Conservation (phyloP, 30 jellyfish, hydroid and myxozoan genomes). For the Catostylus mosaicus region DNA sequence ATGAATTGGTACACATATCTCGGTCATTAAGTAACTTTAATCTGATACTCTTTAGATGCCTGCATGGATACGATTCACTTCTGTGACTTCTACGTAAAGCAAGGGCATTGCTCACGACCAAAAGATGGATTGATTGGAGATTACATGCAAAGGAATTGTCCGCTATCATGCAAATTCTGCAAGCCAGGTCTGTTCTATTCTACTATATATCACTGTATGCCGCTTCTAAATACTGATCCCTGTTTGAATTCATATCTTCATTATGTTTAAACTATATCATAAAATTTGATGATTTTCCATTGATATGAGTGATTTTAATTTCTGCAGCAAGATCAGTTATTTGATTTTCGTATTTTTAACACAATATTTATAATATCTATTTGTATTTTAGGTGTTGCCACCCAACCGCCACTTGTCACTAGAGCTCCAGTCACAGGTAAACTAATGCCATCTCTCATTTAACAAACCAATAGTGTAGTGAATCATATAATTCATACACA, state of each 20-base stretch:
- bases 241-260: background rate
- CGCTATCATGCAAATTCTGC: slow-evolving; percentile 44
- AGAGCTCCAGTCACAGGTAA: slow-evolving; percentile 58
- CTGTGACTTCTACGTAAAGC: slow-evolving; percentile 45
- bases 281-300: background rate
- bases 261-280: background rate
- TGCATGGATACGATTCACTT: slow-evolving; percentile 27
- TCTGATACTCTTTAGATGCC: background rate
- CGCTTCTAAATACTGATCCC: background rate
- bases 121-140: slow-evolving; percentile 13
- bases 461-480: too few species aligned
- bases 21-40: too few species aligned
- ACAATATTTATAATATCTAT: background rate
- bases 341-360: background rate
- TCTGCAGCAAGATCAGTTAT: background rate
- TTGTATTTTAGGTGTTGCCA: slow-evolving; percentile 12
- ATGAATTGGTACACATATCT: too few species aligned
- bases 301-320: too few species aligned
- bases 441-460: too few species aligned
- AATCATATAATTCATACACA: too few species aligned
- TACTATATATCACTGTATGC: background rate
- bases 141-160: slow-evolving; percentile 50
- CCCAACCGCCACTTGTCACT: slow-evolving; percentile 55
- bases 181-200: background rate
- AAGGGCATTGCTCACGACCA: slow-evolving; percentile 37